phyloP scores from a whole-genome alignment of 2,797 vertebrate species.

The Pantherophis vulpinus region DNA sequence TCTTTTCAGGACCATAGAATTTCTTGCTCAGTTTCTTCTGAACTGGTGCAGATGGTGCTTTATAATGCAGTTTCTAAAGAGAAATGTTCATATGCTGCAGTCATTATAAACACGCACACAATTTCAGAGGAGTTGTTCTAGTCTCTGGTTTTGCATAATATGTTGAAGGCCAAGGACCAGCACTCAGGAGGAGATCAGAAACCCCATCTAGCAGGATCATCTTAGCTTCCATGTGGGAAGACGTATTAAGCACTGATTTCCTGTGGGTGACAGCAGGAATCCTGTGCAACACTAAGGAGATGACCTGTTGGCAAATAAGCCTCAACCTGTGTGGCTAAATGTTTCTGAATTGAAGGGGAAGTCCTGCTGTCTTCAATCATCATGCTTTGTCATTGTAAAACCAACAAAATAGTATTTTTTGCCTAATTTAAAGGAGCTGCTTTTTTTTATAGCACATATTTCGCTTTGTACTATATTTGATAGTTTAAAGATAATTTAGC shows the following conservation, averaged over 20 bases:
- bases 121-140: constrained; percentile 64
- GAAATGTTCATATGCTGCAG: constrained; percentile 64
- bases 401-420: constrained; percentile 67
- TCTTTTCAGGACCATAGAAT: constrained; percentile 63
- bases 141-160: constrained; percentile 65
- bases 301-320: constrained; percentile 59
- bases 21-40: constrained; percentile 55
- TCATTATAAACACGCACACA: constrained; percentile 65
- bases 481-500: constrained; percentile 77
- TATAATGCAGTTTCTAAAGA: constrained; percentile 63
- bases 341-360: constrained; percentile 59
- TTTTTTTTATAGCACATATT: constrained; percentile 79
- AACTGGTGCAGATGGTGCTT: constrained; percentile 65
- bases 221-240: constrained; percentile 50
- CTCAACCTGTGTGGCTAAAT: constrained; percentile 70
- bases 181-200: constrained; percentile 43
- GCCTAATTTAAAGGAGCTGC: constrained; percentile 79
- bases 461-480: constrained; percentile 79
- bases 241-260: constrained; percentile 46
- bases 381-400: constrained; percentile 73
- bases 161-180: constrained; percentile 62
- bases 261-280: constrained; percentile 40
- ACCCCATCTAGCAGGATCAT: constrained; percentile 32
- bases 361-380: constrained; percentile 64
- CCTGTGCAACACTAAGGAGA: constrained; percentile 51